Evolutionary conservation across 2,888 invertebrate species (phyloP).

Genomic region (Dasypogon diadema): DNA sequence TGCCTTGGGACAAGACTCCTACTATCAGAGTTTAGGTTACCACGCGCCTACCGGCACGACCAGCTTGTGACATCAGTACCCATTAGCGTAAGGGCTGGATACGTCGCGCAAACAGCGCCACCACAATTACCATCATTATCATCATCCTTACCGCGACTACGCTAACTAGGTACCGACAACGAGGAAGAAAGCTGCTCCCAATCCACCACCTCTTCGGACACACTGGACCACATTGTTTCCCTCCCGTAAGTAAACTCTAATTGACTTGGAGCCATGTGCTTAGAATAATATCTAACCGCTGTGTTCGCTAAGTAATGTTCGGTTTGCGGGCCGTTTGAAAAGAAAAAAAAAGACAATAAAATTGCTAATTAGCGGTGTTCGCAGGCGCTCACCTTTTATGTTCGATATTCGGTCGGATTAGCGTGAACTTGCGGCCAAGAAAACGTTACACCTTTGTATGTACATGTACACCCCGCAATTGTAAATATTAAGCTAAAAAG

Average conservation of each 20-base stretch:
- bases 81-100: conserved; percentile 80
- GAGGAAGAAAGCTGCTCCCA: not conserved
- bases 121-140: conserved; percentile 31
- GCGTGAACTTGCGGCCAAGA: not conserved
- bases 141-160: conserved; percentile 41
- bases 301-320: conserved; percentile 1
- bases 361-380: conserved; percentile 45
- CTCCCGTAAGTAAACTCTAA: conserved; percentile 52
- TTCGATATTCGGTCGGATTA: not conserved
- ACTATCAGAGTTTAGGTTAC: conserved; percentile 87
- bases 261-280: conserved; percentile 33
- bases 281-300: conserved; percentile 4
- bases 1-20: conserved; percentile 79
- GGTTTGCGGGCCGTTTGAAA: conserved; percentile 11
- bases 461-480: not conserved
- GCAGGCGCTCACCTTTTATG: not conserved
- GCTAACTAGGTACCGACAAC: conserved; percentile 27
- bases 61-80: conserved; percentile 91
- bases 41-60: conserved; percentile 78
- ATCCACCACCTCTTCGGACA: not conserved
- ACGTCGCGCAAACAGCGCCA: conserved; percentile 35
- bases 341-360: conserved; percentile 49
- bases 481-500: not conserved
- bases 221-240: conserved; percentile 20
- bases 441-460: not conserved